Conservation (phyloP, 2,797 vertebrate genomes). For the Orestias chungarensis region DNA sequence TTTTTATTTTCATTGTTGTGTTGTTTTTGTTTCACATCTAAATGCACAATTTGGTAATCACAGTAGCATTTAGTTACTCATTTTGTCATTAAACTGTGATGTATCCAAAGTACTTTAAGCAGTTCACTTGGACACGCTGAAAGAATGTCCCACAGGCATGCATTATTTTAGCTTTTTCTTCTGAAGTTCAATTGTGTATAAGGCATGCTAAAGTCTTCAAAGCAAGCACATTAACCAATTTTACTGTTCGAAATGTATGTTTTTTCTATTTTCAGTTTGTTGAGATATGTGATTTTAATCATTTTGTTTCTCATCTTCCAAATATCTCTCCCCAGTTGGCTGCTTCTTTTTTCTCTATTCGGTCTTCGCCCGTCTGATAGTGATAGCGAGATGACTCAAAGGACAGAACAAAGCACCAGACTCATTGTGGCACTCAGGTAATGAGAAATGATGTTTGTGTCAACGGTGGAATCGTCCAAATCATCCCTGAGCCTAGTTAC, state of each 20-base stretch:
- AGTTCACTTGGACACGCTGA: background rate
- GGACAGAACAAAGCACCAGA: constrained; percentile 64
- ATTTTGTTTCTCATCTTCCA: constrained; percentile 50
- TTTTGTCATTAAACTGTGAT: background rate
- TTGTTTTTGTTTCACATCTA: background rate
- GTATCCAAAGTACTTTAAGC: constrained; percentile 13
- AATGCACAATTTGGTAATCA: background rate
- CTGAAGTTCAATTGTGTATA: background rate
- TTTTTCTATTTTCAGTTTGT: constrained; percentile 39
- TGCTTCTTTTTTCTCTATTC: constrained; percentile 12
- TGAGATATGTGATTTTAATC: constrained; percentile 58
- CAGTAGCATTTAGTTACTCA: background rate
- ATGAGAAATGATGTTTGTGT: constrained; percentile 83
- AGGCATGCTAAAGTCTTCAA: background rate
- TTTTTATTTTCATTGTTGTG: background rate
- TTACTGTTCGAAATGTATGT: constrained; percentile 16
- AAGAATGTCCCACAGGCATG: constrained; percentile 15
- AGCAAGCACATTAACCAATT: background rate
- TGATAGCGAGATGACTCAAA: constrained; percentile 67
- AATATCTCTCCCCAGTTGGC: constrained; percentile 46
- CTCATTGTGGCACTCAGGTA: constrained; percentile 72
- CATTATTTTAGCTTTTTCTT: constrained; percentile 2
- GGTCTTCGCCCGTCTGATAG: constrained; percentile 49
- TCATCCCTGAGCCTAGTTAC: constrained; percentile 78
- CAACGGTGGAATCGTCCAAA: constrained; percentile 77